Percentiles rank a stretch among this genome's conserved stretches.
Conservation (phyloP, 2,113 vertebrate genomes). For the Sprattus sprattus region DNA sequence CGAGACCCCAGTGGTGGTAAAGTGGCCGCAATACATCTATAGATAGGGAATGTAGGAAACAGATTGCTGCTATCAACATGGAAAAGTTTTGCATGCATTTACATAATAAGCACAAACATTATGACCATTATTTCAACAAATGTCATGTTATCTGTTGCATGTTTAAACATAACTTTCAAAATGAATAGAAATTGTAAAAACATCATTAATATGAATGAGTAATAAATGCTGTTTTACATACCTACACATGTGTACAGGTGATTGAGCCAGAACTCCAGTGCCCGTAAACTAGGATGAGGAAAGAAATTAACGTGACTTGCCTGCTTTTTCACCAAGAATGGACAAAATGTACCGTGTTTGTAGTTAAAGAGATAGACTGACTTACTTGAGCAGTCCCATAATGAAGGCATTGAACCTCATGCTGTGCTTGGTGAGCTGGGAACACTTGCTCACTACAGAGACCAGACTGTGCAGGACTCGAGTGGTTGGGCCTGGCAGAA, state of each 20-base stretch:
- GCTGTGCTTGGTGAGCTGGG: constrained; percentile 81
- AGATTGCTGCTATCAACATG: neutral
- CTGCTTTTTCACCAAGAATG: neutral
- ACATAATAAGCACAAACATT: neutral
- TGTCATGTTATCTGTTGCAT: too few relatives aligned
- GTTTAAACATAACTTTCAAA: neutral
- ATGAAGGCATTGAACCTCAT: constrained; percentile 94
- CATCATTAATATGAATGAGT: neutral
- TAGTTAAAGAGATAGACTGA: neutral
- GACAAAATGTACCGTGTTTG: neutral
- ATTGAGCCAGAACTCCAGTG: constrained; percentile 93
- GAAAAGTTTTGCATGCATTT: neutral
- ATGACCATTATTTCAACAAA: too few relatives aligned
- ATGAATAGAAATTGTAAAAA: neutral
- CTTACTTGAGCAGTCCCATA: constrained; percentile 94
- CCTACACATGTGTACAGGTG: constrained; percentile 89
- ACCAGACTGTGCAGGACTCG: constrained; percentile 83
- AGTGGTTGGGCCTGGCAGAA: constrained; percentile 80
- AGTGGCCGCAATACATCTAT: constrained; percentile 83
- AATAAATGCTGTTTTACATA: constrained; percentile 48
- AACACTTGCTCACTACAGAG: constrained; percentile 82
- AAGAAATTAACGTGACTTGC: constrained; percentile 22
- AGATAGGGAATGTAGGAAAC: constrained; percentile 30
- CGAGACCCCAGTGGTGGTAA: constrained; percentile 91
- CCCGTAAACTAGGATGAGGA: constrained; percentile 75